Base-by-base conservation (phyloP, 1,140 invertebrate species). In the Sinella curviseta region DNA sequence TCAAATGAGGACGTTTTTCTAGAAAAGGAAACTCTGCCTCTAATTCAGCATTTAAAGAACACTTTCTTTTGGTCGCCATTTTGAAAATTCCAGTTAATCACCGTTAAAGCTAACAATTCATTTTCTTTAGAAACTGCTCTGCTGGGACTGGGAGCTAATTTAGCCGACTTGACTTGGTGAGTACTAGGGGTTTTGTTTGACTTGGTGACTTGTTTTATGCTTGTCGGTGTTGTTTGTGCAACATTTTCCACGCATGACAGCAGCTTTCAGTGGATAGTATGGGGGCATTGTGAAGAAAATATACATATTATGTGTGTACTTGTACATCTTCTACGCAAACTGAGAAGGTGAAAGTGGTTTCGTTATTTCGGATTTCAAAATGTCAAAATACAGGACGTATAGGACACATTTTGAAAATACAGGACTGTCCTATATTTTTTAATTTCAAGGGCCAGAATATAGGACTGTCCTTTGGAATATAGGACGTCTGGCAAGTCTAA, bases 11-110 rank as follows among this genome's bases (percentile, higher is more conserved):
- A 4, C 24, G 12, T 39, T 74, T 80, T 54, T 80, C 77, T 28
- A 80, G 34, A 70, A 78, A 80, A 8, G 60, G 77, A 78, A 39
- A 78, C 26, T 80, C 67, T 17, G 20, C 26, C 36, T 39, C 30
- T 33, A 80, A 36, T 14, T 65, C 54, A 28, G 39, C 3, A 33
- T 80, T 80, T 39, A 80, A 80, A 39, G 70, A 74, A 20, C 55
- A 80, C n/a, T 74, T 48, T 74, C 79, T 60, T 60, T 24, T n/a
- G n/a, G n/a, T n/a, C n/a, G n/a, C n/a, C n/a, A n/a, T 48, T n/a
- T n/a, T n/a, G n/a, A n/a, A n/a, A n/a, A n/a, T n/a, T n/a, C n/a
- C n/a, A n/a, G n/a, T n/a, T n/a, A n/a, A n/a, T n/a, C n/a, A n/a
- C n/a, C n/a, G n/a, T n/a, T n/a, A n/a, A n/a, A n/a, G n/a, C n/a